Evolutionary conservation across 2,888 invertebrate genomes (phyloP), one percentile per base, ranked within the genome.

Genomic region (Clepsis dumicolana): DNA sequence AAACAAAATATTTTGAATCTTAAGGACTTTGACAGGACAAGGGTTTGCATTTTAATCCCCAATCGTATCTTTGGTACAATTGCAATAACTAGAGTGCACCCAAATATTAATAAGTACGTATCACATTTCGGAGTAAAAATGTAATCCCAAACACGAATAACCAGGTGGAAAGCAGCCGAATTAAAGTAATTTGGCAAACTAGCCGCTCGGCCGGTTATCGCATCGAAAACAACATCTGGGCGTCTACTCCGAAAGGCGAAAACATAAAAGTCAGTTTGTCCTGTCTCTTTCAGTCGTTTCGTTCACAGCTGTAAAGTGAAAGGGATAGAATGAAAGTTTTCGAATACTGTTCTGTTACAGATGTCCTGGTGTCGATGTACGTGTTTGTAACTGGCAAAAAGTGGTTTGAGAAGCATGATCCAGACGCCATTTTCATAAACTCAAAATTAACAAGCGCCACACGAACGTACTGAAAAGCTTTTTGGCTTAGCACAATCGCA

Each of bases 321-420:
- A 48, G 48, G 12, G 48, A 48, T 7, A 18, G 48, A 21, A 48
- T 12, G 18, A 48, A 48, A 21, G 18, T 21, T 44, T 48, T 48
- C 21, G 48, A 48, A 21, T 14, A 21, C 4, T 21, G 21, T 41
- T 7, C 16, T 18, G 44, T 8, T 44, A 18, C 38, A 38, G 38
- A 38, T n/a, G 14, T 44, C 44, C 16, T 18, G 16, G 16, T n/a
- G 3, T 41, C 41, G 16, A 1, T 5, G 44, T 44, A 44, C 76
- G 73, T 74, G 77, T 76, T 79, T 73, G 76, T 77, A 77, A 77
- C 74, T 70, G 73, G 74, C 71, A 84, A 87, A 88, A 86, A 87
- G 78, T 80, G 76, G 80, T 79, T 77, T 38, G 64, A 65, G 41
- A 41, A 62, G 56, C 48, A 72, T 74, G 81, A 75, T 80, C 79